Evolutionary conservation across 2,797 vertebrate genomes (phyloP).

Genomic region (Valencia hispanica): DNA sequence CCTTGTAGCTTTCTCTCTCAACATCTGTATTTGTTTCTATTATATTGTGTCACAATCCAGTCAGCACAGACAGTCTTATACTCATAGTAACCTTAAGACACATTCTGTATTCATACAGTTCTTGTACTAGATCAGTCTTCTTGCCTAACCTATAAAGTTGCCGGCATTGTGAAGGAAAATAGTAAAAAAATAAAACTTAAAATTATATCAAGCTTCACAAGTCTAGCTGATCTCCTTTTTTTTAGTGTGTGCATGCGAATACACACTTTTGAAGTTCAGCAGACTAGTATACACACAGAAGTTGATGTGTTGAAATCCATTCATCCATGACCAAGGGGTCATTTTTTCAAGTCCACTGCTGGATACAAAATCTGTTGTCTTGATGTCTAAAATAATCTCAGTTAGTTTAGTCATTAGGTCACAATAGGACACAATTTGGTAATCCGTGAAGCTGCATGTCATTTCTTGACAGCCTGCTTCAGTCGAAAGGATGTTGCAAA

Average conservation of each 20-base stretch:
- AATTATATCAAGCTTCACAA: neutral
- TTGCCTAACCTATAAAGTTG: neutral
- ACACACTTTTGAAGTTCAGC: neutral
- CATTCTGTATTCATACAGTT: neutral
- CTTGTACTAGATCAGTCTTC: neutral
- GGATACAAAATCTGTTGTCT: conserved; percentile 54
- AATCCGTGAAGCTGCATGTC: conserved; percentile 39
- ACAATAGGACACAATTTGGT: conserved; percentile 53
- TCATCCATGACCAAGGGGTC: conserved; percentile 39
- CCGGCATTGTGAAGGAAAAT: neutral
- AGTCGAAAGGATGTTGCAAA: conserved; percentile 39
- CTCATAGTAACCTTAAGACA: neutral
- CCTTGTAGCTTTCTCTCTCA: neutral
- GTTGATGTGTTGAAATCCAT: neutral
- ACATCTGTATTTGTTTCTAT: neutral
- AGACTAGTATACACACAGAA: conserved; percentile 8
- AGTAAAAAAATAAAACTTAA: neutral
- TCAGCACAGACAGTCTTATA: neutral
- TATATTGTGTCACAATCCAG: neutral
- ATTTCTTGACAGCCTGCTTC: conserved; percentile 48
- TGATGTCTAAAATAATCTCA: conserved; percentile 59
- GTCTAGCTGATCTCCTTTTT: neutral
- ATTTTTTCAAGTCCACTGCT: conserved; percentile 56
- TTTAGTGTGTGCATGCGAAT: neutral
- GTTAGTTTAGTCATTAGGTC: conserved; percentile 56